A percentile compares a stretch with the other conserved stretches of the same genome.
Evolutionary conservation across 2,113 vertebrate species (phyloP).

Genomic region (Egretta garzetta): DNA sequence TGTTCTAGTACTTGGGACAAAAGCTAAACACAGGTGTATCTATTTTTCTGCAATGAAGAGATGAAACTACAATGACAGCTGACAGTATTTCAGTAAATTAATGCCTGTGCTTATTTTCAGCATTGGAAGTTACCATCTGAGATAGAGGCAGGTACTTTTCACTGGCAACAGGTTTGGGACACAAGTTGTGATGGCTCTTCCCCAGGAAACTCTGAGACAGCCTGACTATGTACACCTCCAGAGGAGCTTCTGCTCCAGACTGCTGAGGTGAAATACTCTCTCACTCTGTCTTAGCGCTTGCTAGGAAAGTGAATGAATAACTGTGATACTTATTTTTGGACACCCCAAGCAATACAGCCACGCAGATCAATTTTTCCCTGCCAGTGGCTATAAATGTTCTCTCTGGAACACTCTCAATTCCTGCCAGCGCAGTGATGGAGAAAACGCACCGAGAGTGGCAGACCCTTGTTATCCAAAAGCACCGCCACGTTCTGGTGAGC

Average conservation of each 20-base stretch:
- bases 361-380: not conserved
- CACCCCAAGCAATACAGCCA: not conserved
- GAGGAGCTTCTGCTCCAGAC: not conserved
- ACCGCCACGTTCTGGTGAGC: not conserved
- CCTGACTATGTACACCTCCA: not conserved
- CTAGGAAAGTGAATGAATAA: not conserved
- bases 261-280: not conserved
- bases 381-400: not conserved
- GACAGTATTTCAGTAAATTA: not conserved
- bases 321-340: not conserved
- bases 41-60: not conserved
- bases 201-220: not conserved
- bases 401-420: not conserved
- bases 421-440: rapidly evolving
- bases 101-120: not conserved
- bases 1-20: not conserved
- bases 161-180: not conserved
- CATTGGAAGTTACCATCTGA: not conserved
- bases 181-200: not conserved
- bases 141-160: not conserved
- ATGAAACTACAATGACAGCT: not conserved
- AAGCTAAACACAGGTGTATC: not conserved
- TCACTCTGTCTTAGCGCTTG: rapidly evolving
- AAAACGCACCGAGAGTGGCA: rapidly evolving
- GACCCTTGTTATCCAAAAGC: not conserved